Percentiles rank a stretch among this genome's conserved stretches.
phyloP scores from a whole-genome alignment of 2,113 vertebrate genomes.

The Erpornis zantholeuca region DNA sequence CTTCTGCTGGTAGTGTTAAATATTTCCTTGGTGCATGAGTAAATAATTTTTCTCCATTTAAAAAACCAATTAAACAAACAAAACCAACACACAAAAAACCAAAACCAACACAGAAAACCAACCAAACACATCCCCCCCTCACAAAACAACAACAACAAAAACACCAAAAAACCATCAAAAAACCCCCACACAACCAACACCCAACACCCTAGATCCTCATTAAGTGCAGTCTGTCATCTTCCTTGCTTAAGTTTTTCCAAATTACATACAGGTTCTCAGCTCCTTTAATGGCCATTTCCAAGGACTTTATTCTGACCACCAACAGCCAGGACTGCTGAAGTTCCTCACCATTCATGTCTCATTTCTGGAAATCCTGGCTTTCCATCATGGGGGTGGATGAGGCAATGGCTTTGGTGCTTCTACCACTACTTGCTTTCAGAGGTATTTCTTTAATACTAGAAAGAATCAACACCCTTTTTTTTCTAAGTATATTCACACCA shows the following conservation, averaged over 20 bases:
- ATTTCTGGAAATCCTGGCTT: neutral
- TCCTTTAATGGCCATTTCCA: neutral
- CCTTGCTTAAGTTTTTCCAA: neutral
- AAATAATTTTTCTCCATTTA: neutral
- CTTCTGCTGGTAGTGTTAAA: neutral
- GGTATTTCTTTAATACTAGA: neutral
- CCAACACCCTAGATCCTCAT: neutral
- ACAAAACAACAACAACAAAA: neutral
- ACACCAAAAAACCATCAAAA: neutral
- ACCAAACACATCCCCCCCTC: neutral
- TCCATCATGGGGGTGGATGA: neutral
- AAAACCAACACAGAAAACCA: neutral
- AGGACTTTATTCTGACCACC: neutral
- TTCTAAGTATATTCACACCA: neutral
- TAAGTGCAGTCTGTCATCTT: neutral
- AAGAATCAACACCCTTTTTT: neutral
- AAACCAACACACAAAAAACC: too few relatives aligned
- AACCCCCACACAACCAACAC: fast-evolving
- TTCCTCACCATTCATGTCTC: neutral
- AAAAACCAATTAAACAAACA: neutral
- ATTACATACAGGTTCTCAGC: neutral
- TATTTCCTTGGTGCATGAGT: neutral
- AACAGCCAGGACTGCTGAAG: neutral
- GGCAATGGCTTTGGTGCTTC: neutral
- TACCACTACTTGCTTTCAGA: neutral